phyloP scores from a whole-genome alignment of 2,113 vertebrate species.

The Galeopterus variegatus region DNA sequence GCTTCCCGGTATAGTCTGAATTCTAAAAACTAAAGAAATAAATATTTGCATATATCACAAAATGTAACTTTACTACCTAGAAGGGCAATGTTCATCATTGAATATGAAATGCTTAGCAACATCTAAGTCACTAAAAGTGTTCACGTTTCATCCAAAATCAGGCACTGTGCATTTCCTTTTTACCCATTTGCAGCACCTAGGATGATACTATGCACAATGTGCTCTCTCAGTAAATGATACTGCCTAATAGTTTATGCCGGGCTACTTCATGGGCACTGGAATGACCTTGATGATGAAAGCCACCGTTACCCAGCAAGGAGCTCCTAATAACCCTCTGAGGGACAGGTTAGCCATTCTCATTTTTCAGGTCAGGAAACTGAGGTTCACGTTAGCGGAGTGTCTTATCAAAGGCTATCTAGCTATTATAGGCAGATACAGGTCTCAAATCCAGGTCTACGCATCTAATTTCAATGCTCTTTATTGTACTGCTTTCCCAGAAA shows the following conservation, averaged over 20 bases:
- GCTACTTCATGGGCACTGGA: not conserved
- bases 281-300: not conserved
- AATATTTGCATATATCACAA: not conserved
- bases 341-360: not conserved
- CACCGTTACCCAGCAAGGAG: not conserved
- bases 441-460: not conserved
- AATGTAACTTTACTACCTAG: not conserved
- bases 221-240: not conserved
- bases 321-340: not conserved
- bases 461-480: not conserved
- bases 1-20: not conserved
- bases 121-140: not conserved
- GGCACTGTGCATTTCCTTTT: not conserved
- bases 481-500: not conserved
- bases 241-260: not conserved
- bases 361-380: slow-evolving; percentile 17
- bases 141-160: not conserved
- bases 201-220: not conserved
- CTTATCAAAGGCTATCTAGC: not conserved
- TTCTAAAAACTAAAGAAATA: slow-evolving; percentile 35
- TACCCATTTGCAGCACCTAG: not conserved
- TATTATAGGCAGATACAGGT: not conserved
- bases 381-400: not conserved
- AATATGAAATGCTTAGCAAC: not conserved
- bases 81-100: not conserved